Evolutionary conservation across 2,888 invertebrate genomes (phyloP).

Genomic region (Terebella lapidaria): DNA sequence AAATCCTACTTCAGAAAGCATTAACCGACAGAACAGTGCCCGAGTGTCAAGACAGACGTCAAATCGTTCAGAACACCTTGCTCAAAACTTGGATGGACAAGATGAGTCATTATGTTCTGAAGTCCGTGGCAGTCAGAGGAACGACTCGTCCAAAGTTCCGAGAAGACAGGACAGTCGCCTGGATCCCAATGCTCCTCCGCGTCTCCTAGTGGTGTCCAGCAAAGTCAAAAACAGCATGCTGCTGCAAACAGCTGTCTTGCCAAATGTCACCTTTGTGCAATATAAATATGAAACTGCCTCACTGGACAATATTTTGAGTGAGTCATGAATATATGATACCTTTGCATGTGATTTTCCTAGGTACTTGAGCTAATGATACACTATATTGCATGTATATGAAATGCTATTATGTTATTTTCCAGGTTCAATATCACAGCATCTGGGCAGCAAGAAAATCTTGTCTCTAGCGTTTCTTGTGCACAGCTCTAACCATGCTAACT

Average conservation of each 20-base stretch:
- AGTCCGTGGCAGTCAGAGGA: no score
- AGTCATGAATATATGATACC: conserved; percentile 1
- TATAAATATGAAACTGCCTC: conserved; percentile 53
- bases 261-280: conserved; percentile 43
- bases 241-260: conserved; percentile 39
- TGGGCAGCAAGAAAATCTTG: conserved; percentile 36
- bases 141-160: neutral
- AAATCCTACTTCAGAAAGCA: no score
- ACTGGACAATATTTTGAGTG: conserved; percentile 8
- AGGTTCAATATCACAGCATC: conserved; percentile 32
- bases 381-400: neutral
- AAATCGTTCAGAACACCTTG: no score
- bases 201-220: conserved; percentile 51
- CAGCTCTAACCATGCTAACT: conserved; percentile 33
- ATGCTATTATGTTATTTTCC: conserved; percentile 3
- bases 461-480: conserved; percentile 51
- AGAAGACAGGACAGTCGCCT: conserved; percentile 7
- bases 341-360: neutral
- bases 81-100: no score
- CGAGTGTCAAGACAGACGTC: no score
- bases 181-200: conserved; percentile 14
- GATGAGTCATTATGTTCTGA: no score
- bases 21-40: no score
- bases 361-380: neutral
- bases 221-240: conserved; percentile 47